Evolutionary conservation across 1,140 invertebrate species (phyloP).

Genomic region (Trypoxylus dichotomus): DNA sequence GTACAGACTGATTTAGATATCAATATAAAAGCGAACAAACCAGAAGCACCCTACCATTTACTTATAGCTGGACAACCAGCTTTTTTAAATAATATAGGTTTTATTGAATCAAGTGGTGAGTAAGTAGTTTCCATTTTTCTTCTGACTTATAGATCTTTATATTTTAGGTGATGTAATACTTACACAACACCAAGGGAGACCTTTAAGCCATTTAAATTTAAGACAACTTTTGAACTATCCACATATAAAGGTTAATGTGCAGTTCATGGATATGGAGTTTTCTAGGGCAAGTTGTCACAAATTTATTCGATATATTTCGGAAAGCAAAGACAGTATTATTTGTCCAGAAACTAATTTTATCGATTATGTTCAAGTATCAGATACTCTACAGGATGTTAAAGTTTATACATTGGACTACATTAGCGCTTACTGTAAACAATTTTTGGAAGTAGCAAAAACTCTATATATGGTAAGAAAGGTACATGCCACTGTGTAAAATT

Average conservation of each 20-base stretch:
- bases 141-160: background rate
- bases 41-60: slow-evolving; percentile 8
- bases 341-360: slow-evolving; percentile 7
- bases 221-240: slow-evolving; percentile 21
- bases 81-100: slow-evolving; percentile 29
- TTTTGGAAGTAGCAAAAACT: background rate
- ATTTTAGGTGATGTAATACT: slow-evolving; percentile 1
- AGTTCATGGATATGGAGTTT: background rate
- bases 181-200: background rate
- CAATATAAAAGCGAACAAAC: background rate
- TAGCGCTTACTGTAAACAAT: slow-evolving; percentile 18
- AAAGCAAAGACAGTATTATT: background rate
- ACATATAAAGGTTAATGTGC: background rate
- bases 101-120: slow-evolving; percentile 21
- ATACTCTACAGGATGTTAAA: background rate
- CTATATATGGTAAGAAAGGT: background rate
- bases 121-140: background rate
- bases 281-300: slow-evolving; percentile 2
- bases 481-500: too few species aligned
- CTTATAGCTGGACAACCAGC: background rate
- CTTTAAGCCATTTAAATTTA: background rate
- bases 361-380: background rate
- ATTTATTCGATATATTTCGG: slow-evolving; percentile 20
- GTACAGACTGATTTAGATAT: background rate
- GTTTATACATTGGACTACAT: slow-evolving; percentile 15